A percentile compares a stretch with the other conserved stretches of the same genome.
Evolutionary conservation across 2,888 invertebrate genomes (phyloP).

Genomic region (Barypeithes pellucidus): DNA sequence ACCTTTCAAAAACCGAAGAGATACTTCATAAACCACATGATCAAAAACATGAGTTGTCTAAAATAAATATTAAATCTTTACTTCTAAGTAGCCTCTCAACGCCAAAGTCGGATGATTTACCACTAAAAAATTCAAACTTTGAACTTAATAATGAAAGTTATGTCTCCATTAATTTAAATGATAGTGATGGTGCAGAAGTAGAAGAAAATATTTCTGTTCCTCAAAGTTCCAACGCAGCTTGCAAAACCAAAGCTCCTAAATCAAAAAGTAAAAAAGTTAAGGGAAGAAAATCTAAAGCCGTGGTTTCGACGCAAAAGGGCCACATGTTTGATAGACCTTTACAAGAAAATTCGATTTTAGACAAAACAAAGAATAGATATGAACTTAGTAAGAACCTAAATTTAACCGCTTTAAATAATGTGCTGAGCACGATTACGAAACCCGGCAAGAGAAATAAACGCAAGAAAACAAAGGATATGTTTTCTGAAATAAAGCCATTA

Average conservation of each 20-base stretch:
- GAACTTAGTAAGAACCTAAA: slow-evolving; percentile 3
- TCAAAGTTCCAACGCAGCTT: not conserved
- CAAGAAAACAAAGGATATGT: slow-evolving; percentile 12
- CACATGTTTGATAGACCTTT: slow-evolving; percentile 12
- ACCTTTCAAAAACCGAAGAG: not conserved
- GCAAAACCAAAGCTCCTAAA: not conserved
- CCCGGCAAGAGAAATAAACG: slow-evolving; percentile 16
- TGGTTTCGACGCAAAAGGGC: not conserved
- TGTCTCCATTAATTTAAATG: not conserved
- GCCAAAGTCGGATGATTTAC: slow-evolving; percentile 18
- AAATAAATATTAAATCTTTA: slow-evolving; percentile 43
- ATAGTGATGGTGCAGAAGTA: not conserved
- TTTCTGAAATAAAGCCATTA: slow-evolving; percentile 49
- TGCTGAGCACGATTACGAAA: slow-evolving; percentile 28
- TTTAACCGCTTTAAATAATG: slow-evolving; percentile 27
- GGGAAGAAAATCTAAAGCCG: slow-evolving; percentile 10
- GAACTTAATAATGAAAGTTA: not conserved
- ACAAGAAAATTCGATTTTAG: slow-evolving; percentile 4
- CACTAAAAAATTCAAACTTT: not conserved
- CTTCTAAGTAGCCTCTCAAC: slow-evolving; percentile 31
- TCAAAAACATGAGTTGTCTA: slow-evolving; percentile 38
- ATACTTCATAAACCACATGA: not conserved
- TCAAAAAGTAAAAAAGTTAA: slow-evolving; percentile 24
- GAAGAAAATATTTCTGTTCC: not conserved
- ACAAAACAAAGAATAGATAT: slow-evolving; percentile 3